phyloP scores from a whole-genome alignment of 1,140 invertebrate genomes.

The Trachymyrmex septentrionalis region DNA sequence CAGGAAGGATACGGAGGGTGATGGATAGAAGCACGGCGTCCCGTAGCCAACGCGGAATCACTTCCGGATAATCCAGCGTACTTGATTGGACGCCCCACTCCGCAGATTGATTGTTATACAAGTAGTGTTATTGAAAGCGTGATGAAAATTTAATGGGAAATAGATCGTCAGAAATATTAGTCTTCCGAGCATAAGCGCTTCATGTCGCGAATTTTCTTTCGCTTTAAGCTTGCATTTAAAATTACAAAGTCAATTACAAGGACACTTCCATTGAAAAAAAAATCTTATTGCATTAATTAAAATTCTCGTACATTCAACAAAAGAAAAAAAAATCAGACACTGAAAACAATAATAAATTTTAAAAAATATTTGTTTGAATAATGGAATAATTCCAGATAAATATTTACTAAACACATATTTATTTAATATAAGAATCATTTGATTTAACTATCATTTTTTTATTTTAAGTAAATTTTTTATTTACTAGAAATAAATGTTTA shows the following conservation, averaged over 20 bases:
- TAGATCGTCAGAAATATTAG: slow-evolving; percentile 48
- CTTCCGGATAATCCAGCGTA: slow-evolving; percentile 47
- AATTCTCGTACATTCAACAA: no score
- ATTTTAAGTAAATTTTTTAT: no score
- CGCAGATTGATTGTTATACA: slow-evolving; percentile 60
- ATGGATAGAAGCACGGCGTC: slow-evolving; percentile 16
- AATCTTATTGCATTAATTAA: no score
- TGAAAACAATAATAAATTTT: no score
- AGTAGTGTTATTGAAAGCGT: slow-evolving; percentile 60
- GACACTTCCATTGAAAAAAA: no score
- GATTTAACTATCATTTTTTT: no score
- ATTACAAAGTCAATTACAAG: slow-evolving; percentile 22
- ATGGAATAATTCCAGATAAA: no score
- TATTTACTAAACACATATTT: no score
- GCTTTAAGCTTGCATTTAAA: neutral
- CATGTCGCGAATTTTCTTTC: neutral
- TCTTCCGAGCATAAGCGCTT: neutral
- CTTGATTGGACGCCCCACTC: slow-evolving; percentile 47
- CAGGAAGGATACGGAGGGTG: slow-evolving; percentile 15
- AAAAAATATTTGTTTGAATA: no score
- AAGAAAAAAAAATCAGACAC: no score
- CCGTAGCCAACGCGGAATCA: slow-evolving; percentile 30
- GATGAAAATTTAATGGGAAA: slow-evolving; percentile 63
- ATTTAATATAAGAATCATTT: no score
- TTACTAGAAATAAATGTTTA: no score